A percentile compares a stretch with the other conserved stretches of the same genome.
Conservation (phyloP, 2,113 vertebrate genomes). For the Shinisaurus crocodilurus region DNA sequence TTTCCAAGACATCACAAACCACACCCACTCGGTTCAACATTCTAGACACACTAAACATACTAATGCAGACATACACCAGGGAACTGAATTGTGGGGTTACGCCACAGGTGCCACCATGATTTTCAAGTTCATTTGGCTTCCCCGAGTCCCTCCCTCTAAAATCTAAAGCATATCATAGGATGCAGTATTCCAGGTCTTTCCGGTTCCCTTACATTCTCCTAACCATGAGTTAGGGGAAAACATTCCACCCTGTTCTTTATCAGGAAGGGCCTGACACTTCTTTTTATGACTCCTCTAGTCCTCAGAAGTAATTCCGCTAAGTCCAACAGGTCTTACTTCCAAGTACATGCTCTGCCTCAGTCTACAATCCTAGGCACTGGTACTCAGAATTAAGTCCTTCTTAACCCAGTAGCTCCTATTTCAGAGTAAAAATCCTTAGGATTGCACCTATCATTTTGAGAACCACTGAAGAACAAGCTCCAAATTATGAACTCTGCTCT, state of each 20-base stretch:
- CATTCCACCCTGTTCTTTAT: neutral
- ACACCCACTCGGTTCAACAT: no score
- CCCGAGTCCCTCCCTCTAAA: neutral
- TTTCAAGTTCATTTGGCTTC: neutral
- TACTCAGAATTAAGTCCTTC: neutral
- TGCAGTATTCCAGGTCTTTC: neutral
- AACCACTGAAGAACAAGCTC: no score
- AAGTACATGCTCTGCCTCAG: neutral
- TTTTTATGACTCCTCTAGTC: no score
- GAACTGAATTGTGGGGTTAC: no score
- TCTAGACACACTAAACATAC: no score
- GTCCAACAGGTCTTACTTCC: neutral
- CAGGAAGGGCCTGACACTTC: neutral
- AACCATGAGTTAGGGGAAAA: neutral
- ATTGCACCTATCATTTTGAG: neutral
- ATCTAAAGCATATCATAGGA: neutral
- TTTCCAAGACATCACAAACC: no score
- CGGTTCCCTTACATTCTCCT: neutral
- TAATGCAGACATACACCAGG: no score
- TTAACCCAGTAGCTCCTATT: neutral
- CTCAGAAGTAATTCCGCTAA: neutral
- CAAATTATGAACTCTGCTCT: neutral
- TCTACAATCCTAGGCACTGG: neutral
- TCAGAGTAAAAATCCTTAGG: neutral
- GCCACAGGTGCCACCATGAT: neutral